Base-by-base conservation (phyloP, 30 jellyfish, hydroid and myxozoan genomes). In the Turritopsis rubra region DNA sequence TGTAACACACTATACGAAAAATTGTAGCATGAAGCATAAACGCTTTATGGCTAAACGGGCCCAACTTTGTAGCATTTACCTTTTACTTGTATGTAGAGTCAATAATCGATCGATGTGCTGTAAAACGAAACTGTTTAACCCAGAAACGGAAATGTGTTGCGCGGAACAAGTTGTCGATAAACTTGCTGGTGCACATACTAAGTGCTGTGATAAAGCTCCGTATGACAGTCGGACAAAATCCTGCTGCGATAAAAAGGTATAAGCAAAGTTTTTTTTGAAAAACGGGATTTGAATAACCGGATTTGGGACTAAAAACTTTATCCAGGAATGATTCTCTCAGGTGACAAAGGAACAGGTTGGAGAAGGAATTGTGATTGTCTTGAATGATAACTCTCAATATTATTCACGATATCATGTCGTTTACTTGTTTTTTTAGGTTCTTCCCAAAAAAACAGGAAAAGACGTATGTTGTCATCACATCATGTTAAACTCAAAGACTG, bases 231-330 rank as follows among this genome's bases (percentile, higher is more conserved):
- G 89, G 29, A 71, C 82, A 8, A 88, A 84, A 23, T 21, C 87
- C 18, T 89, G 96, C 73, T 89, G 96, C 66, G 81, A 80, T 17
- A 18, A 9, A 4, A 28, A 54, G 90, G 96, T 88, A 65, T n/a
- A n/a, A n/a, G n/a, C n/a, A n/a, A n/a, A n/a, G n/a, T n/a, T n/a
- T n/a, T n/a, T n/a, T n/a, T n/a, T n/a, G n/a, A n/a, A n/a, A n/a
- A n/a, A n/a, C n/a, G n/a, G n/a, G n/a, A n/a, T n/a, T n/a, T n/a
- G n/a, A n/a, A n/a, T n/a, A n/a, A n/a, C n/a, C n/a, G n/a, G n/a
- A n/a, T n/a, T n/a, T n/a, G n/a, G n/a, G n/a, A n/a, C n/a, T n/a
- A n/a, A n/a, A n/a, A n/a, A n/a, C n/a, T n/a, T n/a, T n/a, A n/a
- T n/a, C n/a, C n/a, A n/a, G n/a, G n/a, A n/a, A n/a, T n/a, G n/a